These are phyloP conservation scores for Colossoma macropomum DNA, from an alignment of 2,113 vertebrate genomes.

Conservation along the genomic window DNA sequence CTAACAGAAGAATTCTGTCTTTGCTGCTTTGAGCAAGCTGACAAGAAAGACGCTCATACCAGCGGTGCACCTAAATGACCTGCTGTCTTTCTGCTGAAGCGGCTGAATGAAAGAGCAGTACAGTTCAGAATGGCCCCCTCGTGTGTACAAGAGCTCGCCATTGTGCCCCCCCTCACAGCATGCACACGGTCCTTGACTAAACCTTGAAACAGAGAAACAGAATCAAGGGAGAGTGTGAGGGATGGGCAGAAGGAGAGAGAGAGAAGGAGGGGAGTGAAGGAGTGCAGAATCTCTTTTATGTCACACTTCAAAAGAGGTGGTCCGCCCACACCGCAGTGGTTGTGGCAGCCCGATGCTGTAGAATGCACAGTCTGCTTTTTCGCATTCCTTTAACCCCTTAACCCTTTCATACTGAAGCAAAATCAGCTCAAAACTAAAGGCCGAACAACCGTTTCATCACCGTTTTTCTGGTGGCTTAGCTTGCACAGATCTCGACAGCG, in stretches of 20 bases:
- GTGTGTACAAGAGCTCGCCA: neutral
- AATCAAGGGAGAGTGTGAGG: neutral
- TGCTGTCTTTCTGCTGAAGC: constrained; percentile 12
- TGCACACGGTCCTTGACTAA: constrained; percentile 21
- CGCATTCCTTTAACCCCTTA: constrained; percentile 48
- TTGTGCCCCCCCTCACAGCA: constrained; percentile 29
- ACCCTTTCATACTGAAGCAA: neutral
- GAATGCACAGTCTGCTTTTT: constrained; percentile 54
- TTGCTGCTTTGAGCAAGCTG: neutral
- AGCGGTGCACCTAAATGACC: constrained; percentile 26
- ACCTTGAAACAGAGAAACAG: constrained; percentile 31
- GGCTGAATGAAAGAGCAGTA: constrained; percentile 23
- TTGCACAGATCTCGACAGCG: too few relatives aligned
- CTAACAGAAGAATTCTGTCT: neutral
- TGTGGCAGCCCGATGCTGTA: constrained; percentile 17
- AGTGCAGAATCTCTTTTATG: constrained; percentile 62
- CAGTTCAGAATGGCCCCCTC: neutral
- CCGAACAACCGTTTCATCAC: too few relatives aligned
- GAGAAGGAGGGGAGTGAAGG: neutral
- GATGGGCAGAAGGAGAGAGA: neutral
- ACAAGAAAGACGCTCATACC: neutral
- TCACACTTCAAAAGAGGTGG: constrained; percentile 59
- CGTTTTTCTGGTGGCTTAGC: too few relatives aligned
- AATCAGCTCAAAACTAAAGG: too few relatives aligned
- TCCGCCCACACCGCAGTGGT: constrained; percentile 61